These are phyloP conservation scores for Nipponacmea schrenckii DNA, from an alignment of 2,888 invertebrate genomes.

Conservation along the genomic window DNA sequence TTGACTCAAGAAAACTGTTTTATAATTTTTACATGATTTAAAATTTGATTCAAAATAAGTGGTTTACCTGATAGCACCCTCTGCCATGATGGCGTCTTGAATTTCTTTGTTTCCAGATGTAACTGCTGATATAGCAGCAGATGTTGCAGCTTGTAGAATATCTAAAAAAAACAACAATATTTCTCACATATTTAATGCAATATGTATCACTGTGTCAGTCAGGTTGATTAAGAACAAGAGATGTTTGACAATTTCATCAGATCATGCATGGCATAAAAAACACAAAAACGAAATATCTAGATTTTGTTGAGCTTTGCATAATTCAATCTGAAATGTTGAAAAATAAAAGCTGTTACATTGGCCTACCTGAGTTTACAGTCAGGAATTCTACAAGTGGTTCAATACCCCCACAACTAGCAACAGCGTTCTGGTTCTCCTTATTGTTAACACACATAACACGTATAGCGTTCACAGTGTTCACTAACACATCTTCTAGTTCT, in stretches of 20 bases:
- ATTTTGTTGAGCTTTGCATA: too few relatives aligned
- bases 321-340: too few relatives aligned
- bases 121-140: constrained; percentile 65
- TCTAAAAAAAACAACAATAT: constrained; percentile 48
- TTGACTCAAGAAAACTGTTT: too few relatives aligned
- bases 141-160: constrained; percentile 63
- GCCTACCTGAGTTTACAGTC: constrained; percentile 59
- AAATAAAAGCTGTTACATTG: too few relatives aligned
- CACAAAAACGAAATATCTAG: too few relatives aligned
- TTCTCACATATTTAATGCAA: too few relatives aligned
- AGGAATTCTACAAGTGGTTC: constrained; percentile 65
- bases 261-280: too few relatives aligned
- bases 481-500: constrained; percentile 65
- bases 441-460: constrained; percentile 63
- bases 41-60: too few relatives aligned
- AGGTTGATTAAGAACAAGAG: too few relatives aligned
- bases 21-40: too few relatives aligned
- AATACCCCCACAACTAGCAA: constrained; percentile 59
- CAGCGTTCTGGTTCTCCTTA: constrained; percentile 59
- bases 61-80: constrained; percentile 64
- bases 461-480: constrained; percentile 67
- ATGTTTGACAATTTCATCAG: too few relatives aligned
- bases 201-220: too few relatives aligned
- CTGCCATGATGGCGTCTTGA: constrained; percentile 58
- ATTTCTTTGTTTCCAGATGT: constrained; percentile 53